phyloP scores from a whole-genome alignment of 2,888 invertebrate genomes.

The Acleris sparsana region DNA sequence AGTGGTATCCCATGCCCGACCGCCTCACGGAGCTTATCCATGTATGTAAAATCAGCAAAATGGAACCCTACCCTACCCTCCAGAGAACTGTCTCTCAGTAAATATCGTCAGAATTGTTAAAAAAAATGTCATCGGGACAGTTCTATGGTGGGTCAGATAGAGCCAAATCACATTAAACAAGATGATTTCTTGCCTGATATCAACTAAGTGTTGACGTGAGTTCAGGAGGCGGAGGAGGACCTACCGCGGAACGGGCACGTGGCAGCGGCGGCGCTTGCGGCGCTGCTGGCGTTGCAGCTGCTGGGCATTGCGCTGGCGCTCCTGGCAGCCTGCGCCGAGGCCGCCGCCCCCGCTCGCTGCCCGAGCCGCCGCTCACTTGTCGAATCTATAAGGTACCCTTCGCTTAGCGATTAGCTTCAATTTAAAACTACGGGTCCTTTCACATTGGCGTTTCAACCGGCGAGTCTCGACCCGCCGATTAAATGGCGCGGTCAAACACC shows the following conservation, averaged over 20 bases:
- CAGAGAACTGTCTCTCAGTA: not conserved
- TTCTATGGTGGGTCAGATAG: too few species aligned
- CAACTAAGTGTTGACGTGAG: too few species aligned
- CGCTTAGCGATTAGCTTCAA: too few species aligned
- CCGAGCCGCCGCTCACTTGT: constrained; percentile 26
- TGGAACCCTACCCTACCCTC: not conserved
- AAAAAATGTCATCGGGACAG: too few species aligned
- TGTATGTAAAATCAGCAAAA: constrained; percentile 39
- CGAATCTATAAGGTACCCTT: constrained; percentile 21
- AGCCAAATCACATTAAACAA: too few species aligned
- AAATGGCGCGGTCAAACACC: not conserved
- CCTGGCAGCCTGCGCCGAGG: constrained; percentile 40
- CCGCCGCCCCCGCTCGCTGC: constrained; percentile 1
- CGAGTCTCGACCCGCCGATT: too few species aligned
- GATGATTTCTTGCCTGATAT: too few species aligned
- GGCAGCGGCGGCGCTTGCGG: constrained; percentile 43
- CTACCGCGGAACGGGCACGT: constrained; percentile 57
- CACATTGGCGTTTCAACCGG: too few species aligned
- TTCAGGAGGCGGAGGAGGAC: constrained; percentile 60
- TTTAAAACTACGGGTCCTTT: too few species aligned
- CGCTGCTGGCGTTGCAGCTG: constrained; percentile 53
- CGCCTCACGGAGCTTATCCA: constrained; percentile 48
- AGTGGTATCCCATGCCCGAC: constrained; percentile 53
- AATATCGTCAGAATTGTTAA: too few species aligned
- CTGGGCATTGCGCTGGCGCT: constrained; percentile 49